Conservation (phyloP, 2,797 vertebrate genomes). For the Typhlichthys eigenmanni region DNA sequence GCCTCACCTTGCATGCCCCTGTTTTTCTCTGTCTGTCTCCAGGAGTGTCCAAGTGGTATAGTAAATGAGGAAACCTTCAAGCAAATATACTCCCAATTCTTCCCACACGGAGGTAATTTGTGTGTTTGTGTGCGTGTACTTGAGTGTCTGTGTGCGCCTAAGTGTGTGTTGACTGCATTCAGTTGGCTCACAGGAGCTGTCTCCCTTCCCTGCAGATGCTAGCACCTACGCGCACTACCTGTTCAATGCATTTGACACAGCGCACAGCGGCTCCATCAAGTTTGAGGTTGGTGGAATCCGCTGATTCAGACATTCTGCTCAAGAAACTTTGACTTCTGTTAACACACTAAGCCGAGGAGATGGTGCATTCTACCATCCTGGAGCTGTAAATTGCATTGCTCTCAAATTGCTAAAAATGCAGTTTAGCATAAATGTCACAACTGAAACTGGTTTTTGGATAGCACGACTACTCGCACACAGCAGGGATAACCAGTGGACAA, state of each 20-base stretch:
- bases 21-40: constrained; percentile 9
- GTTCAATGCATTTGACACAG: constrained; percentile 97
- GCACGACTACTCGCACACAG: no score
- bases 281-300: constrained; percentile 86
- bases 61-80: constrained; percentile 98
- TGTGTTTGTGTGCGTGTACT: not conserved
- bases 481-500: no score
- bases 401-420: no score
- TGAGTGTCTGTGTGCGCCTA: not conserved
- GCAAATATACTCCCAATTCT: constrained; percentile 97
- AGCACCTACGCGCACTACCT: constrained; percentile 96
- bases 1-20: no score
- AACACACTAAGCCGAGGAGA: no score
- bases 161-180: not conserved
- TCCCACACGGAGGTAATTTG: constrained; percentile 91
- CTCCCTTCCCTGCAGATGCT: constrained; percentile 80
- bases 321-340: no score
- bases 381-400: no score
- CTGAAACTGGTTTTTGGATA: no score
- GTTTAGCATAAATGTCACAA: no score
- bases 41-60: constrained; percentile 95
- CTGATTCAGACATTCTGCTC: no score
- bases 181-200: not conserved
- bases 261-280: constrained; percentile 91
- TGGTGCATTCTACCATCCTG: no score